Evolutionary conservation across 2,797 vertebrate species (phyloP).

Genomic region (Sciurus carolinensis): DNA sequence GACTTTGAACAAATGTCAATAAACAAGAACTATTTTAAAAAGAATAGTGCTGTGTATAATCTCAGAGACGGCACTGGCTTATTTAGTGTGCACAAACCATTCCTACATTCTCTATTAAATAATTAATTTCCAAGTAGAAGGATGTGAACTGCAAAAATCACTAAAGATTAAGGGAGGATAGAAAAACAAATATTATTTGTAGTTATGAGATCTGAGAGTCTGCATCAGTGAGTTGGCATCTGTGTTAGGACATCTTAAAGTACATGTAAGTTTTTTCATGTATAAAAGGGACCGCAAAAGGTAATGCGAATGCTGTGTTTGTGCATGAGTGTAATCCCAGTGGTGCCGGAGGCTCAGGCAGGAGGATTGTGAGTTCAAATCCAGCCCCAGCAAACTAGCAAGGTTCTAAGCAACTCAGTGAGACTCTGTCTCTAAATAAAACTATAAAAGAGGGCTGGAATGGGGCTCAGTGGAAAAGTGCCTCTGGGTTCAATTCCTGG

Average conservation of each 20-base stretch:
- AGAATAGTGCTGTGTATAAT: neutral
- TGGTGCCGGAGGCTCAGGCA: too few species aligned
- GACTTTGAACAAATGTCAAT: conserved; percentile 1
- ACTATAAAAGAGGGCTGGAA: too few species aligned
- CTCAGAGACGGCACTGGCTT: neutral
- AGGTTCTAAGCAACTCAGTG: too few species aligned
- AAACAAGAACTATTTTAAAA: neutral
- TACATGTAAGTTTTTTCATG: neutral
- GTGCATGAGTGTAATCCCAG: too few species aligned
- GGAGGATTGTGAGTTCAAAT: too few species aligned
- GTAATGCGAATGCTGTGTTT: neutral
- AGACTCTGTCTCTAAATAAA: too few species aligned
- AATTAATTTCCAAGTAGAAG: neutral
- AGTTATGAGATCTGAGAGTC: neutral
- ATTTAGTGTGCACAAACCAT: neutral
- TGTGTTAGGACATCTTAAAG: neutral
- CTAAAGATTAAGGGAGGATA: neutral
- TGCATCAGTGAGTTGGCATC: neutral
- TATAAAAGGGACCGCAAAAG: neutral
- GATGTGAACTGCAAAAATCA: neutral
- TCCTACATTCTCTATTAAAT: neutral
- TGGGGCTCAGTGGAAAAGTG: too few species aligned
- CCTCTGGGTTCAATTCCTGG: too few species aligned
- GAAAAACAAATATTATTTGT: neutral
- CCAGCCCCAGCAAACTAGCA: too few species aligned